Conservation (phyloP, 23 tunicate genomes). For the Trididemnum nubilum region DNA sequence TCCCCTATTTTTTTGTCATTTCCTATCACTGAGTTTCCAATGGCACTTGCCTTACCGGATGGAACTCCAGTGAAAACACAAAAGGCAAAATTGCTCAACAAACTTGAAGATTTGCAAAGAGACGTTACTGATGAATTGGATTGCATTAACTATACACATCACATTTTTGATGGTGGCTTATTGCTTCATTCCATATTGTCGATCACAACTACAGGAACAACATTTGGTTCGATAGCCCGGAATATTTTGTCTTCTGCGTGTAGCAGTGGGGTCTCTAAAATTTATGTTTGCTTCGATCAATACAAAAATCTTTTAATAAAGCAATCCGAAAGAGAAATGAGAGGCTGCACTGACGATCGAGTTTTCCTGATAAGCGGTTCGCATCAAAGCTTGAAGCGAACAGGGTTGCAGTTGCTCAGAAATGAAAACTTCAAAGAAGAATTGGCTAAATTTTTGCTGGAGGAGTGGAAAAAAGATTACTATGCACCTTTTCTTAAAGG, state of each 20-base stretch:
- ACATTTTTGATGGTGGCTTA: not conserved
- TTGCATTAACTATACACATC: not conserved
- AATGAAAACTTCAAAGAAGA: not conserved
- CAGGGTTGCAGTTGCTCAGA: too few relatives aligned
- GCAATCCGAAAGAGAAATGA: too few relatives aligned
- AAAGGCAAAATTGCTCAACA: not conserved
- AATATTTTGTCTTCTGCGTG: not conserved
- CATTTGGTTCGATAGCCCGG: not conserved
- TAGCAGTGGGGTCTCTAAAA: not conserved
- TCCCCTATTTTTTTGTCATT: not conserved
- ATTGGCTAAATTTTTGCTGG: not conserved
- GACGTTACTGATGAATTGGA: not conserved
- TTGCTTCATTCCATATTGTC: not conserved
- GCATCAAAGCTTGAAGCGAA: too few relatives aligned
- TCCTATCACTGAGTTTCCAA: not conserved
- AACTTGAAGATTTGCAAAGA: not conserved
- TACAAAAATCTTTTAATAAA: too few relatives aligned
- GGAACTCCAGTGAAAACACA: not conserved
- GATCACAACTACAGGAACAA: not conserved
- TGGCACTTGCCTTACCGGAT: not conserved
- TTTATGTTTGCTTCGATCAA: too few relatives aligned
- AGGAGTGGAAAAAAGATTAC: not conserved
- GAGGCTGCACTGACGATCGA: too few relatives aligned
- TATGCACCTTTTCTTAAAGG: not conserved
- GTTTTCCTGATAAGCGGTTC: too few relatives aligned